phyloP scores from a whole-genome alignment of 2,113 vertebrate species.

The Chaenogobius annularis region DNA sequence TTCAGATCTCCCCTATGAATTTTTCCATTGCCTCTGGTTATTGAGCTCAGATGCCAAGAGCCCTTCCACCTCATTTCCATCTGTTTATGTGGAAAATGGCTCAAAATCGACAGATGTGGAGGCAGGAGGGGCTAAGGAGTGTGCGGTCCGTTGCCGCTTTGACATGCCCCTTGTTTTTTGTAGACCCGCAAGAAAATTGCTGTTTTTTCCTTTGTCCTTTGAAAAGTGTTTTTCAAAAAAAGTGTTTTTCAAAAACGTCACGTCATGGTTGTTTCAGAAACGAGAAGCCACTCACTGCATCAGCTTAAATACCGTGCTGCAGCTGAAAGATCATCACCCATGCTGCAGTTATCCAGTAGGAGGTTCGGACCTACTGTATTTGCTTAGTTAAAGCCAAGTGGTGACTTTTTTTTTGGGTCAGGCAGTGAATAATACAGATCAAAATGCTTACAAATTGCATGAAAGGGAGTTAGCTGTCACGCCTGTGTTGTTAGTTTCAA shows the following conservation, averaged over 20 bases:
- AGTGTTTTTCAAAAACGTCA: too few relatives aligned
- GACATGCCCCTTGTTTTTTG: conserved; percentile 80
- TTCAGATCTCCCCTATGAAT: conserved; percentile 63
- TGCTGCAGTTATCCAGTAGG: too few relatives aligned
- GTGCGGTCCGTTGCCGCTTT: conserved; percentile 71
- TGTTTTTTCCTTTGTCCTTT: conserved; percentile 77
- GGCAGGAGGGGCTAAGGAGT: conserved; percentile 28
- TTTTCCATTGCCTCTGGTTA: conserved; percentile 70
- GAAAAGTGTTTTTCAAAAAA: conserved; percentile 50
- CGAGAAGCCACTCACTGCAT: too few relatives aligned
- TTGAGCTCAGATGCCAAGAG: conserved; percentile 59
- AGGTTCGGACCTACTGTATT: too few relatives aligned
- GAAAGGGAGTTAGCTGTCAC: conserved; percentile 62
- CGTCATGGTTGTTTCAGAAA: too few relatives aligned
- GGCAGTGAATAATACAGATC: conserved; percentile 8
- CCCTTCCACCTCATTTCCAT: conserved; percentile 33
- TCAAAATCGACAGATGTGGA: conserved; percentile 3
- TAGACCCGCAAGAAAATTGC: conserved; percentile 60
- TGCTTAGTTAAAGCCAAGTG: too few relatives aligned
- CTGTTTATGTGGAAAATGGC: conserved; percentile 2
- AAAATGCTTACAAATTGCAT: conserved; percentile 3
- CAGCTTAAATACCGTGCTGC: too few relatives aligned
- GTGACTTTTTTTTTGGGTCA: too few relatives aligned
- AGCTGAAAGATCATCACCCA: too few relatives aligned
- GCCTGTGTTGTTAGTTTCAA: conserved; percentile 78